These are phyloP conservation scores for Listrodromus nycthemerus DNA, from an alignment of 2,888 invertebrate species.

Conservation along the genomic window DNA sequence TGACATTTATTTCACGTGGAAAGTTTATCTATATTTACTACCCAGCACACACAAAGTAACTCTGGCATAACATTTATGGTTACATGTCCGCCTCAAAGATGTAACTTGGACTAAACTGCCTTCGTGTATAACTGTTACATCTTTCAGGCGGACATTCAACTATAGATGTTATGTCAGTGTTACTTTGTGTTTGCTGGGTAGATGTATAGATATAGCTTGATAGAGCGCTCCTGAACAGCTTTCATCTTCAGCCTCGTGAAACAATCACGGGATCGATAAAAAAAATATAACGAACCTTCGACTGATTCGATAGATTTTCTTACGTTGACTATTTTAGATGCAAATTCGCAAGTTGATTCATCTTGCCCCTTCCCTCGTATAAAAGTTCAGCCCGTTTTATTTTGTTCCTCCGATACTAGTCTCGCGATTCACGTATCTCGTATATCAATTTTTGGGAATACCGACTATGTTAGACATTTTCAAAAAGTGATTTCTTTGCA, in stretches of 20 bases:
- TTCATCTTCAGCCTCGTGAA: not conserved
- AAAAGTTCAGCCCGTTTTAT: not conserved
- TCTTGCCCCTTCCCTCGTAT: not conserved
- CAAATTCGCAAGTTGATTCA: not conserved
- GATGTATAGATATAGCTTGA: too few relatives aligned
- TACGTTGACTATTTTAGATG: not conserved
- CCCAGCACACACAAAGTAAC: too few relatives aligned
- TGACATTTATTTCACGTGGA: too few relatives aligned
- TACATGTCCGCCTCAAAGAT: too few relatives aligned
- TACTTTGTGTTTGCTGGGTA: too few relatives aligned
- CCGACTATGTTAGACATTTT: too few relatives aligned
- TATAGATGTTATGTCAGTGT: too few relatives aligned
- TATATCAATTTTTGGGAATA: not conserved
- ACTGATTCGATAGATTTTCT: not conserved
- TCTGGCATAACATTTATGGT: too few relatives aligned
- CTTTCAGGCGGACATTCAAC: too few relatives aligned
- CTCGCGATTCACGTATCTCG: slow-evolving; percentile 24
- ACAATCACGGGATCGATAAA: not conserved
- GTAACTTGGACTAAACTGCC: too few relatives aligned
- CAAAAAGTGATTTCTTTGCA: not conserved
- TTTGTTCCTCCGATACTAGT: slow-evolving; percentile 1
- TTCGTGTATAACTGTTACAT: too few relatives aligned
- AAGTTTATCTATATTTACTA: too few relatives aligned
- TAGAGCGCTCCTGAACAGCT: not conserved
- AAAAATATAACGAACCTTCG: not conserved